A percentile compares a stretch with the other conserved stretches of the same genome.
Conservation (phyloP, 2,113 vertebrate species). For the Brachyhypopomus occidentalis region DNA sequence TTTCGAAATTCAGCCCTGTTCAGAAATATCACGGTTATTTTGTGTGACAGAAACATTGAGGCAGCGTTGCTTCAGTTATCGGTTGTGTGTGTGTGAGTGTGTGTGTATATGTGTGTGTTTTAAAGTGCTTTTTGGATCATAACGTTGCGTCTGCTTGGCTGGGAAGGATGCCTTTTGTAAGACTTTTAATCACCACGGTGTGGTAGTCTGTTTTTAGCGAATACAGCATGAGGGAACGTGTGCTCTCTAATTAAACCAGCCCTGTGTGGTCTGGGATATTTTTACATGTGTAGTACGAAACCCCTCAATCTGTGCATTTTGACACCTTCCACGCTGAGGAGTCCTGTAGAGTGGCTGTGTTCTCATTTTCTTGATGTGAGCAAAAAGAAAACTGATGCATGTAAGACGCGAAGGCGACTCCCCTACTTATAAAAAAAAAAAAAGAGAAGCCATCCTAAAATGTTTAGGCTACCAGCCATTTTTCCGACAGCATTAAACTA, state of each 20-base stretch:
- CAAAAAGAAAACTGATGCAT: neutral
- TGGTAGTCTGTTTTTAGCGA: neutral
- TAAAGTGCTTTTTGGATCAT: neutral
- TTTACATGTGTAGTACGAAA: slow-evolving; percentile 44
- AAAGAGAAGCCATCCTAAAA: too few relatives aligned
- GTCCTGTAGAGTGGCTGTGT: neutral
- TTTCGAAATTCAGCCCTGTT: slow-evolving; percentile 2
- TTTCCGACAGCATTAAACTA: too few relatives aligned
- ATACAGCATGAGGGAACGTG: slow-evolving; percentile 17
- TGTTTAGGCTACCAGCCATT: too few relatives aligned
- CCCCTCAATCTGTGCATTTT: slow-evolving; percentile 3
- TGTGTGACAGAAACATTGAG: slow-evolving; percentile 56
- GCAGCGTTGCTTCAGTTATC: slow-evolving; percentile 70
- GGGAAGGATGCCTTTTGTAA: neutral
- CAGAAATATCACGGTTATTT: slow-evolving; percentile 16
- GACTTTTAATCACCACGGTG: slow-evolving; percentile 39
- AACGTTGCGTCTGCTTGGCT: slow-evolving; percentile 19
- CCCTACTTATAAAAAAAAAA: too few relatives aligned
- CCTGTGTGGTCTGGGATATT: slow-evolving; percentile 41
- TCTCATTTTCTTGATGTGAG: neutral
- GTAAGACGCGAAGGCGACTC: neutral
- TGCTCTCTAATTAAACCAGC: slow-evolving; percentile 48
- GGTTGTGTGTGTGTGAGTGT: slow-evolving; percentile 65
- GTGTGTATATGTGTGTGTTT: slow-evolving; percentile 61
- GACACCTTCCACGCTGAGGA: slow-evolving; percentile 18